phyloP scores from a whole-genome alignment of 2,888 invertebrate species.

The Gonocerus acuteangulatus region DNA sequence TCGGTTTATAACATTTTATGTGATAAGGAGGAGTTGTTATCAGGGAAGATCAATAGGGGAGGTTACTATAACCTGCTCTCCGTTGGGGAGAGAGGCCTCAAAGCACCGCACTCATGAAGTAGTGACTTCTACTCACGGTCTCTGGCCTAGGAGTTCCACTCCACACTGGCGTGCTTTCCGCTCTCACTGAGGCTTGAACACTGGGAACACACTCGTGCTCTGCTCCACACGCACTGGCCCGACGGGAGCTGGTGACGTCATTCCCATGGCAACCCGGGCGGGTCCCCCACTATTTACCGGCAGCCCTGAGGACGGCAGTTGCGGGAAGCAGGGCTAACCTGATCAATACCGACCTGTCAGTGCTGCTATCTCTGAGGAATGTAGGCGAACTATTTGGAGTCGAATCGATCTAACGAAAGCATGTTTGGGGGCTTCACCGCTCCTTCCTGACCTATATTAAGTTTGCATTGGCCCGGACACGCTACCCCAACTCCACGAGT shows the following conservation, averaged over 20 bases:
- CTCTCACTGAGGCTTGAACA: background rate
- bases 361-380: background rate
- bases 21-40: background rate
- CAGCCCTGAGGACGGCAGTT: background rate
- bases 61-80: background rate
- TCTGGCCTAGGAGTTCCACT: background rate
- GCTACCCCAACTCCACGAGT: background rate
- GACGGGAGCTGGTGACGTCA: background rate
- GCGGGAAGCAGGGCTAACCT: too few relatives aligned
- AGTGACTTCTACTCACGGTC: background rate
- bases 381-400: too few relatives aligned
- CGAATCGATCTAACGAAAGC: too few relatives aligned
- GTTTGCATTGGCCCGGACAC: background rate
- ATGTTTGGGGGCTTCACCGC: background rate
- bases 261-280: background rate
- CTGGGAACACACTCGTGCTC: background rate
- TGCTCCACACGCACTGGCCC: background rate
- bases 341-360: too few relatives aligned
- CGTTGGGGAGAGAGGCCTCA: background rate
- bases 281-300: background rate
- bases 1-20: too few relatives aligned
- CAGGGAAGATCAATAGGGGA: conserved; percentile 1
- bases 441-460: conserved; percentile 1
- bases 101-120: background rate
- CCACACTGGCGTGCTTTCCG: background rate